phyloP scores from a whole-genome alignment of 2,113 vertebrate species.

The Etheostoma spectabile region DNA sequence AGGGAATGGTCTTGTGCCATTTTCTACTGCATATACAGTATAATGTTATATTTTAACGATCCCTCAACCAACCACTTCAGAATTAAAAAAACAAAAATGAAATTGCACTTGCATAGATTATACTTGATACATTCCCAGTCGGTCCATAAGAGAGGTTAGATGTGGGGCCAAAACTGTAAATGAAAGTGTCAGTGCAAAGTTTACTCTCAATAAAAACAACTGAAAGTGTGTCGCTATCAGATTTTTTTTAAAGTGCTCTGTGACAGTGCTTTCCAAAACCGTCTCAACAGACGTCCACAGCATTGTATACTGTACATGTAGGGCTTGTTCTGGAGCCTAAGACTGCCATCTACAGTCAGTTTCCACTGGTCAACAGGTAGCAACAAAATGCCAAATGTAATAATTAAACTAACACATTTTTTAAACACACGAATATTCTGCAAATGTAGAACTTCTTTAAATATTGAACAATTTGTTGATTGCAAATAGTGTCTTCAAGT shows the following conservation, averaged over 20 bases:
- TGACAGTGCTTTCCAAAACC: not conserved
- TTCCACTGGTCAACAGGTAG: not conserved
- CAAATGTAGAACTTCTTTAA: not conserved
- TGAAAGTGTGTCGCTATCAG: constrained; percentile 48
- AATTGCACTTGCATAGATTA: constrained; percentile 70
- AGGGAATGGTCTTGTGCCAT: constrained; percentile 33
- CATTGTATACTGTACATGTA: not conserved
- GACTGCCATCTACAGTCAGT: not conserved
- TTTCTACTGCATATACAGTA: constrained; percentile 33
- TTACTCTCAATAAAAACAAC: constrained; percentile 80
- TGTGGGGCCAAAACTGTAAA: constrained; percentile 76
- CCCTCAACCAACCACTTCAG: constrained; percentile 48
- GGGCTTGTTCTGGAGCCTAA: not conserved
- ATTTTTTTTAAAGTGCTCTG: not conserved
- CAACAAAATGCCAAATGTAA: not conserved
- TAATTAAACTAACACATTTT: not conserved
- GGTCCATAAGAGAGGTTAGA: constrained; percentile 66
- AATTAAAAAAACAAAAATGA: constrained; percentile 15
- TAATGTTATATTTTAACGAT: constrained; percentile 54
- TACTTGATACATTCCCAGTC: constrained; percentile 82
- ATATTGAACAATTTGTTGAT: not conserved
- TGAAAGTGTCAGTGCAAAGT: constrained; percentile 79
- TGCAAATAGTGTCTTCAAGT: not conserved
- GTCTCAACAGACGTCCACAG: not conserved
- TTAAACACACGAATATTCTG: not conserved